Percentiles rank a stretch among this genome's conserved stretches.
phyloP scores from a whole-genome alignment of 2,888 invertebrate species.

The Laothoe populi region DNA sequence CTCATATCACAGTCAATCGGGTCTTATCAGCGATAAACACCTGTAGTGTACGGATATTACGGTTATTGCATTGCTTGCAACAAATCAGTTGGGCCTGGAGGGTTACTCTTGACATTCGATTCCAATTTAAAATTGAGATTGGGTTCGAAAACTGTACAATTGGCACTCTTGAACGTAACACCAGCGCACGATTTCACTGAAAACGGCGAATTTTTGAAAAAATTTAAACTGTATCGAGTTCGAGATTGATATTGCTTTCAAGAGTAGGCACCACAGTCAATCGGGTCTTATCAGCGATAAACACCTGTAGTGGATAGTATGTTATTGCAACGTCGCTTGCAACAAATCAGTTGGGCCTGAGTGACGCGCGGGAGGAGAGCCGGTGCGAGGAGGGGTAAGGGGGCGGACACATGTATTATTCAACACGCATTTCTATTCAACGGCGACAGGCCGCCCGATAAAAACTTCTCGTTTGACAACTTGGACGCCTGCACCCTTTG shows the following conservation, averaged over 20 bases:
- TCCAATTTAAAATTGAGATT: no score
- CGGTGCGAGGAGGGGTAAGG: slow-evolving; percentile 37
- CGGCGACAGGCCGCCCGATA: slow-evolving; percentile 80
- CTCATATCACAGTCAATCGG: slow-evolving; percentile 22
- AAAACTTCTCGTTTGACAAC: slow-evolving; percentile 84
- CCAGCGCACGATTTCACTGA: no score
- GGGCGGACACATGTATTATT: slow-evolving; percentile 77
- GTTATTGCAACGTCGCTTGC: slow-evolving; percentile 51
- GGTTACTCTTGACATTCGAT: no score
- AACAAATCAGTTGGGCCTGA: slow-evolving; percentile 70
- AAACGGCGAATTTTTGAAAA: no score
- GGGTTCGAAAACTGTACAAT: no score
- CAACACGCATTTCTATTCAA: slow-evolving; percentile 83
- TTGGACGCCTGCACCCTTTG: slow-evolving; percentile 82
- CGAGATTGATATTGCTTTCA: no score
- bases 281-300: slow-evolving; percentile 36
- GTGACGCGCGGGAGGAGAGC: slow-evolving; percentile 43
- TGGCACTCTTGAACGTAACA: no score
- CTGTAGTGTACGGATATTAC: slow-evolving; percentile 49
- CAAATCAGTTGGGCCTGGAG: slow-evolving; percentile 70
- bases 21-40: slow-evolving; percentile 44
- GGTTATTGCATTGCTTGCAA: slow-evolving; percentile 54
- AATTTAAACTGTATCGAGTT: no score
- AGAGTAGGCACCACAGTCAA: slow-evolving; percentile 21
- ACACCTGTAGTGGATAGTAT: slow-evolving; percentile 51